These are phyloP conservation scores for Mechanitis messenoides DNA, from an alignment of 2,888 invertebrate species.

Conservation along the genomic window DNA sequence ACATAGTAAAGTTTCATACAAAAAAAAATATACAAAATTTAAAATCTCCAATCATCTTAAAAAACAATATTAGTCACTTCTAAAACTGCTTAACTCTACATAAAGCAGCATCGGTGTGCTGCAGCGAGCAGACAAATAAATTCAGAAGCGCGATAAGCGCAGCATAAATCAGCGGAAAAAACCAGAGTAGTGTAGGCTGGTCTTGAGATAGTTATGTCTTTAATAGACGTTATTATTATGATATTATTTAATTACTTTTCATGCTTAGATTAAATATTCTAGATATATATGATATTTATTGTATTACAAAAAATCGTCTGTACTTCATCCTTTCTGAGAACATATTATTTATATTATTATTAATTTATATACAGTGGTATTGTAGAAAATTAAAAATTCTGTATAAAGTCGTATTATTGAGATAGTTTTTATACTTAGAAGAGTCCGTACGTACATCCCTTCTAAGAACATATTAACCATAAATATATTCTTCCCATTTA, in stretches of 20 bases:
- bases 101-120: conserved; percentile 54
- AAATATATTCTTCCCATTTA: conserved; percentile 19
- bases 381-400: no score
- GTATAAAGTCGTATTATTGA: background rate
- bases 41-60: background rate
- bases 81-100: conserved; percentile 31
- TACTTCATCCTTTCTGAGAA: no score
- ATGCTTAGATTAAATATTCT: background rate
- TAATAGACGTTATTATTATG: conserved; percentile 9
- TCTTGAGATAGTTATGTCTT: conserved; percentile 24
- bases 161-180: conserved; percentile 62
- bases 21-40: no score
- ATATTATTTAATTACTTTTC: background rate
- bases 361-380: no score
- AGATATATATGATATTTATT: background rate
- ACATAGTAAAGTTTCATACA: no score
- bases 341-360: no score
- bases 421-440: background rate
- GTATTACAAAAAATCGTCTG: no score
- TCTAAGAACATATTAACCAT: conserved; percentile 4
- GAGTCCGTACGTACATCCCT: background rate
- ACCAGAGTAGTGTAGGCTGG: conserved; percentile 28
- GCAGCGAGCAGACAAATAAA: conserved; percentile 72
- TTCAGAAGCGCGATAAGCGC: conserved; percentile 69
- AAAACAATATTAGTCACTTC: conserved; percentile 31